These are phyloP conservation scores for Jordanella pulchra DNA, from an alignment of 2,797 vertebrate genomes.

Conservation along the genomic window DNA sequence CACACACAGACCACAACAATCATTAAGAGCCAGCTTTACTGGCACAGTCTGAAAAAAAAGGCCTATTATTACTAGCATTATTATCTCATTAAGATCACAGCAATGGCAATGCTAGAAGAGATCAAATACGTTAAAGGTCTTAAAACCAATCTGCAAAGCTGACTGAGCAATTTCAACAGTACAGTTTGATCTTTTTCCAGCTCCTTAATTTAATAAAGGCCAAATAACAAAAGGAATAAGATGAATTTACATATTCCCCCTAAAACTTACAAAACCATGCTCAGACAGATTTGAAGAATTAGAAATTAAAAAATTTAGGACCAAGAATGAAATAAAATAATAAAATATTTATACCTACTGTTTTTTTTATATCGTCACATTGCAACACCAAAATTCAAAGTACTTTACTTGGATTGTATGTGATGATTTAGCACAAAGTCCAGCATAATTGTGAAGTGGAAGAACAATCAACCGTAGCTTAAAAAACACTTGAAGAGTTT, in stretches of 20 bases:
- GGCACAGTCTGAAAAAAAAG: conserved; percentile 33
- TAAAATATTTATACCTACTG: too few species aligned
- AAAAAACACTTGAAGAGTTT: too few species aligned
- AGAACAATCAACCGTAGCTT: too few species aligned
- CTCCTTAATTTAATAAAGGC: conserved; percentile 57
- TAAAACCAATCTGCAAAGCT: conserved; percentile 41
- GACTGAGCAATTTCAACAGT: conserved; percentile 40
- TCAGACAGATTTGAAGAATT: background rate
- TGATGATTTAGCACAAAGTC: too few species aligned
- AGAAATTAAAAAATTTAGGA: too few species aligned
- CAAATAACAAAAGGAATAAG: conserved; percentile 46
- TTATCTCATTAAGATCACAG: conserved; percentile 61
- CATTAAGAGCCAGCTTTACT: conserved; percentile 60
- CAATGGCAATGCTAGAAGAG: conserved; percentile 58
- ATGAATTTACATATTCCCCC: conserved; percentile 13
- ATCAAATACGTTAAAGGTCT: conserved; percentile 59
- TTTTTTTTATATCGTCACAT: too few species aligned
- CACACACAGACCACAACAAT: conserved; percentile 28
- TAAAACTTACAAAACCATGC: background rate
- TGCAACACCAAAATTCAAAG: too few species aligned
- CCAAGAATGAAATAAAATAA: too few species aligned
- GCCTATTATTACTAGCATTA: conserved; percentile 53
- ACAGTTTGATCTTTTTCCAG: conserved; percentile 68
- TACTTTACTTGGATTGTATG: too few species aligned
- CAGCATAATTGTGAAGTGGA: too few species aligned